phyloP scores from a whole-genome alignment of 2,888 invertebrate species.

The Torymus auratus region DNA sequence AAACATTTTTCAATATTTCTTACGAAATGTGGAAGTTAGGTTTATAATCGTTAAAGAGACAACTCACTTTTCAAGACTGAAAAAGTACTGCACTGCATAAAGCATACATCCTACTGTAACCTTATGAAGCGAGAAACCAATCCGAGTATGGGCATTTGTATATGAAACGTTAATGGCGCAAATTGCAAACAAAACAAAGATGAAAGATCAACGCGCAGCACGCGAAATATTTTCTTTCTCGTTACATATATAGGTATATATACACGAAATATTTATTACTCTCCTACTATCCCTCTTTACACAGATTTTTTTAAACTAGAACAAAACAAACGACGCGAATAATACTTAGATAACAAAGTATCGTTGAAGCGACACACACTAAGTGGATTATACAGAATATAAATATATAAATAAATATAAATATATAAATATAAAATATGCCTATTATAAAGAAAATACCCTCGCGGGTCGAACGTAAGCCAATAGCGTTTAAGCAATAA shows the following conservation, averaged over 20 bases:
- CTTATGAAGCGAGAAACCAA: conserved; percentile 12
- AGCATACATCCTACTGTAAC: conserved; percentile 11
- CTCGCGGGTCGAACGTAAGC: conserved; percentile 70
- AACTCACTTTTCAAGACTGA: conserved; percentile 69
- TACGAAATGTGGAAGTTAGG: neutral
- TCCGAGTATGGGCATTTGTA: conserved; percentile 5
- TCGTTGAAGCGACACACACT: conserved; percentile 43
- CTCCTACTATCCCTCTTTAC: conserved; percentile 9
- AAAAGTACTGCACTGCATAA: conserved; percentile 59
- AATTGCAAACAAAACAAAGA: conserved; percentile 27
- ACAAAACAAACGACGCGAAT: conserved; percentile 41
- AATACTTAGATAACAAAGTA: conserved; percentile 35
- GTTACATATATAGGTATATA: neutral
- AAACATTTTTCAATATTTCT: conserved; percentile 22
- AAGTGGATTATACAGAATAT: conserved; percentile 57
- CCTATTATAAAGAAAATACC: conserved; percentile 52
- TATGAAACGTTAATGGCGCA: neutral
- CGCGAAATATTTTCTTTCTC: conserved; percentile 3
- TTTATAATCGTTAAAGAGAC: conserved; percentile 17
- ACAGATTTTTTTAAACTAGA: conserved; percentile 18
- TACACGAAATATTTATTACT: conserved; percentile 14
- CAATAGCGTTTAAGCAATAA: conserved; percentile 75
- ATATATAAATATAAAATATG: conserved; percentile 56
- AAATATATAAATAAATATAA: conserved; percentile 59
- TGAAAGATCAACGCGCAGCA: neutral